Conservation (phyloP, 1,140 invertebrate species). For the Drosophila lacertosa region DNA sequence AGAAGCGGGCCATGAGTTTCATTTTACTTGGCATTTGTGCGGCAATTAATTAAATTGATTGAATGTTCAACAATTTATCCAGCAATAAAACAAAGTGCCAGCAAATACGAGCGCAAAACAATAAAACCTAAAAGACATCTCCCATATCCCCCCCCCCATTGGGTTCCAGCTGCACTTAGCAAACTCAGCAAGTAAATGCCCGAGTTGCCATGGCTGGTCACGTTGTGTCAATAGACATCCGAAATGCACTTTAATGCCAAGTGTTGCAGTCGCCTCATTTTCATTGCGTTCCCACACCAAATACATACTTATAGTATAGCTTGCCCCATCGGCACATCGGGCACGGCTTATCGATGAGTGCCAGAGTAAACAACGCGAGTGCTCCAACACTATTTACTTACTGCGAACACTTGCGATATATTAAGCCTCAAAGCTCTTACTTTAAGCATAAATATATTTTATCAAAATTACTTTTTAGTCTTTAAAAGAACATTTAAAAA, state of each 20-base stretch:
- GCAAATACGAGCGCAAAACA: constrained; percentile 23
- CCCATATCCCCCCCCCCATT: constrained; percentile 6
- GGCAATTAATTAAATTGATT: constrained; percentile 77
- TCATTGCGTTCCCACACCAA: constrained; percentile 20
- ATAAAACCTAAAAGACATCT: constrained; percentile 24
- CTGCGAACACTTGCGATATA: background rate
- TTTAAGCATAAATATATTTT: background rate
- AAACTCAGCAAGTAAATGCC: constrained; percentile 45
- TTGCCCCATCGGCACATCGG: constrained; percentile 1
- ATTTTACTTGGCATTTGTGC: constrained; percentile 33
- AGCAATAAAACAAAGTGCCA: constrained; percentile 52
- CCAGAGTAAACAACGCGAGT: background rate
- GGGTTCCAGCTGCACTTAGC: constrained; percentile 44
- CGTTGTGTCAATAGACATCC: constrained; percentile 72
- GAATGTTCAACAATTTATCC: constrained; percentile 66
- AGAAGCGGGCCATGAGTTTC: constrained; percentile 21
- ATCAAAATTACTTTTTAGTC: background rate
- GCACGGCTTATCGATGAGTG: constrained; percentile 22
- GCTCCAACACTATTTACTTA: constrained; percentile 3
- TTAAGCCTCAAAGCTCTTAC: background rate
- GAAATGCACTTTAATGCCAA: constrained; percentile 70
- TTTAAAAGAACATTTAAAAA: too few species aligned
- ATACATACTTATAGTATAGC: background rate
- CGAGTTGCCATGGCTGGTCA: constrained; percentile 56
- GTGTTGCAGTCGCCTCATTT: constrained; percentile 48